Evolutionary conservation across 2,888 invertebrate genomes (phyloP).

Genomic region (Nowickia ferox): DNA sequence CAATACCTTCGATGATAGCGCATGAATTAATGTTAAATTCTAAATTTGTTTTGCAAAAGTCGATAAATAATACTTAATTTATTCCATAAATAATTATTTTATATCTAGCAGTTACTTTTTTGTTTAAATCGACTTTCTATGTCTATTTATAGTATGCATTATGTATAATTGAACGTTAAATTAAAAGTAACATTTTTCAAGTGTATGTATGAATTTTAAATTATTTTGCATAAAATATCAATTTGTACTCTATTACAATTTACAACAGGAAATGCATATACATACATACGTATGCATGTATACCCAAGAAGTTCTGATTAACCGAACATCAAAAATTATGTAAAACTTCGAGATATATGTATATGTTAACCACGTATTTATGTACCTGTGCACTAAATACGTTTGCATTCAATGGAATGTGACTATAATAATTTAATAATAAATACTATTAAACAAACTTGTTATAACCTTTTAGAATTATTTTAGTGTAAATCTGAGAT

Average conservation of each 20-base stretch:
- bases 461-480: background rate
- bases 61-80: conserved; percentile 7
- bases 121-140: conserved; percentile 31
- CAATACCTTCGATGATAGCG: conserved; percentile 20
- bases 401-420: conserved; percentile 41
- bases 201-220: background rate
- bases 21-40: conserved; percentile 2
- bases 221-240: background rate
- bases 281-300: background rate
- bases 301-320: background rate
- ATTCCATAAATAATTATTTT: conserved; percentile 40
- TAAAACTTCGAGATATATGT: background rate
- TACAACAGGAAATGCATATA: background rate
- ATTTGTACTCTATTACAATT: conserved; percentile 8
- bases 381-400: conserved; percentile 34
- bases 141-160: conserved; percentile 47
- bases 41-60: conserved; percentile 25
- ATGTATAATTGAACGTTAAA: conserved; percentile 15
- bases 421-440: conserved; percentile 39
- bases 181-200: background rate
- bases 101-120: conserved; percentile 15
- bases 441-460: conserved; percentile 35
- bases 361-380: background rate
- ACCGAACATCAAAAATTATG: background rate
- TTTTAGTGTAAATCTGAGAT: too few relatives aligned